Conservation (phyloP, 2,888 invertebrate genomes). For the Drosophila falleni region DNA sequence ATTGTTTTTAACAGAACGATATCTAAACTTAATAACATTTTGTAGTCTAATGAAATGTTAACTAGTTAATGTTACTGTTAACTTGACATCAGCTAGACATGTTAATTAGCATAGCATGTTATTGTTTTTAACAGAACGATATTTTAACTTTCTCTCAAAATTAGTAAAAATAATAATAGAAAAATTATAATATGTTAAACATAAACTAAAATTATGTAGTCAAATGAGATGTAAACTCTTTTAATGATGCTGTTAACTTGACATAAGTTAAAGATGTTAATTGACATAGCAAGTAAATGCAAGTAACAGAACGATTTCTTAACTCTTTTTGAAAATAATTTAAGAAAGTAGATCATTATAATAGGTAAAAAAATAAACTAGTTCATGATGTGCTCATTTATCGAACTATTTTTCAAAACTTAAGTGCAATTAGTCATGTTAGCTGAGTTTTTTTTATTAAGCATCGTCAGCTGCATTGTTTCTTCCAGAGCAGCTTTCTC, state of each 20-base stretch:
- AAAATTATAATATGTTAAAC: too few species aligned
- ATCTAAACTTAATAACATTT: not conserved
- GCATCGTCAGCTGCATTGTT: conserved; percentile 20
- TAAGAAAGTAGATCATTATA: not conserved
- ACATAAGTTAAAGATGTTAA: not conserved
- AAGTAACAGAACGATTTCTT: not conserved
- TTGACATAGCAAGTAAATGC: not conserved
- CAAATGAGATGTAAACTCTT: too few species aligned
- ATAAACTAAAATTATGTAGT: too few species aligned
- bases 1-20: too few species aligned
- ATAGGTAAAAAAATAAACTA: not conserved
- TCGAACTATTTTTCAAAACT: conserved; percentile 10
- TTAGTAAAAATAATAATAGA: too few species aligned
- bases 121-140: too few species aligned
- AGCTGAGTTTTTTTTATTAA: conserved; percentile 8
- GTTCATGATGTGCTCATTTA: not conserved
- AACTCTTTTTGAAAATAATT: not conserved
- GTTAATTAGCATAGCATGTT: too few species aligned
- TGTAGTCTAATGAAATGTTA: too few species aligned
- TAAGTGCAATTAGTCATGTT: conserved; percentile 34
- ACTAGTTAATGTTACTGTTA: too few species aligned
- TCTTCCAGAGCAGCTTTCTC: conserved; percentile 7
- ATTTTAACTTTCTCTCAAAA: too few species aligned
- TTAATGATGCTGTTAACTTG: too few species aligned
- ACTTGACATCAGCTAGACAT: too few species aligned